Conservation (phyloP, 1,140 invertebrate genomes). For the Pteromalus puparum region DNA sequence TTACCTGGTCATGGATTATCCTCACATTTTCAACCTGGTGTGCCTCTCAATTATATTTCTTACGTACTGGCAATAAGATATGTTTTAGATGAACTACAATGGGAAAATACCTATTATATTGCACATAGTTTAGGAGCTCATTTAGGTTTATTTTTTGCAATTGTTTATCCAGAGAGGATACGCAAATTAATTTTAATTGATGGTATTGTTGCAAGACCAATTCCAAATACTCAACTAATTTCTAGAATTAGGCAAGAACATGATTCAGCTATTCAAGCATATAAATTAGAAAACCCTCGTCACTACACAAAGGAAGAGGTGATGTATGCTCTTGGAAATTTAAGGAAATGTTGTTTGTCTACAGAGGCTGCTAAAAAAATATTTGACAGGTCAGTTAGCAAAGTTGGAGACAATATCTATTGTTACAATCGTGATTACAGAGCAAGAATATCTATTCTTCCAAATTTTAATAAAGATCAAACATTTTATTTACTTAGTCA, state of each 20-base stretch:
- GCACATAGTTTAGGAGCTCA: slow-evolving; percentile 79
- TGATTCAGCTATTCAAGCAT: slow-evolving; percentile 58
- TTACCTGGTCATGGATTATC: slow-evolving; percentile 84
- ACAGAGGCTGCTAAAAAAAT: slow-evolving; percentile 73
- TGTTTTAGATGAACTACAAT: slow-evolving; percentile 77
- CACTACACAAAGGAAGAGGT: slow-evolving; percentile 76
- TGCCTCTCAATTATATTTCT: slow-evolving; percentile 71
- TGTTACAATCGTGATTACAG: slow-evolving; percentile 68
- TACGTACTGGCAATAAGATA: slow-evolving; percentile 74
- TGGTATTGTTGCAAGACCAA: slow-evolving; percentile 64
- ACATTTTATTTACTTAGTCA: slow-evolving; percentile 46
- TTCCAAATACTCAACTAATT: slow-evolving; percentile 62
- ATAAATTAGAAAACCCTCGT: slow-evolving; percentile 60
- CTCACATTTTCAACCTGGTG: slow-evolving; percentile 76
- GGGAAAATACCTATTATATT: slow-evolving; percentile 76
- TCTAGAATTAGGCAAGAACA: slow-evolving; percentile 59
- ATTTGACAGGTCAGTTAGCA: slow-evolving; percentile 72
- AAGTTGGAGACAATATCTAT: slow-evolving; percentile 62
- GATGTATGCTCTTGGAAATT: slow-evolving; percentile 69
- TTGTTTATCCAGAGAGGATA: slow-evolving; percentile 75
- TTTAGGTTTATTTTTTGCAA: slow-evolving; percentile 69
- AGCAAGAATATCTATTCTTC: slow-evolving; percentile 55
- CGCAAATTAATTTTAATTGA: slow-evolving; percentile 77
- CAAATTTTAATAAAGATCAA: slow-evolving; percentile 54
- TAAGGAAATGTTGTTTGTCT: slow-evolving; percentile 64